Conservation (phyloP, 2,888 invertebrate genomes). For the Urechis unicinctus region DNA sequence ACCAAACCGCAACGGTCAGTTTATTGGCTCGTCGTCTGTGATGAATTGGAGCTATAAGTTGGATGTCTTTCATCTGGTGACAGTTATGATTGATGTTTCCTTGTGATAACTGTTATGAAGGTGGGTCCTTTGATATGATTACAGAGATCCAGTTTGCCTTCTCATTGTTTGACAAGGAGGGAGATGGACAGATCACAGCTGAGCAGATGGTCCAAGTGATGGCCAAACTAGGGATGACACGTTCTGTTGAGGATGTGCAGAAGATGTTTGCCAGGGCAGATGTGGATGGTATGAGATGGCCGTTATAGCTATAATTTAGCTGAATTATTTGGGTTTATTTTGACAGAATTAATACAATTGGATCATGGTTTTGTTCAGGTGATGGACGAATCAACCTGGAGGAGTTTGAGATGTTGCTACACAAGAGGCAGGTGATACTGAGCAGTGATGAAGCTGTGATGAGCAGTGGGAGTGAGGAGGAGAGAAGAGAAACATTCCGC, state of each 20-base stretch:
- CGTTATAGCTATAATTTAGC: no score
- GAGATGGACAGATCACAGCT: slow-evolving; percentile 14
- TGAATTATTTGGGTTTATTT: no score
- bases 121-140: no score
- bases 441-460: background rate
- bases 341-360: no score
- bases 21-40: no score
- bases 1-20: no score
- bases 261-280: background rate
- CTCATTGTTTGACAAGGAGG: slow-evolving; percentile 22
- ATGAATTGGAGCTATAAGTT: no score
- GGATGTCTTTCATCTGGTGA: no score
- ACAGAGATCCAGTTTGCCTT: slow-evolving; percentile 22
- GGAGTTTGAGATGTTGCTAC: slow-evolving; percentile 3
- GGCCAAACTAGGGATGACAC: background rate
- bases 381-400: slow-evolving; percentile 1
- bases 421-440: background rate
- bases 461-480: slow-evolving; percentile 3
- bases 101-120: no score
- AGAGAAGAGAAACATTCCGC: slow-evolving; percentile 11
- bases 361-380: background rate
- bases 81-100: no score
- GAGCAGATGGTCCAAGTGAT: background rate
- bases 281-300: background rate
- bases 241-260: background rate